Percentiles rank a stretch among this genome's conserved stretches.
phyloP scores from a whole-genome alignment of 2,797 vertebrate species.

The Lerista edwardsae region DNA sequence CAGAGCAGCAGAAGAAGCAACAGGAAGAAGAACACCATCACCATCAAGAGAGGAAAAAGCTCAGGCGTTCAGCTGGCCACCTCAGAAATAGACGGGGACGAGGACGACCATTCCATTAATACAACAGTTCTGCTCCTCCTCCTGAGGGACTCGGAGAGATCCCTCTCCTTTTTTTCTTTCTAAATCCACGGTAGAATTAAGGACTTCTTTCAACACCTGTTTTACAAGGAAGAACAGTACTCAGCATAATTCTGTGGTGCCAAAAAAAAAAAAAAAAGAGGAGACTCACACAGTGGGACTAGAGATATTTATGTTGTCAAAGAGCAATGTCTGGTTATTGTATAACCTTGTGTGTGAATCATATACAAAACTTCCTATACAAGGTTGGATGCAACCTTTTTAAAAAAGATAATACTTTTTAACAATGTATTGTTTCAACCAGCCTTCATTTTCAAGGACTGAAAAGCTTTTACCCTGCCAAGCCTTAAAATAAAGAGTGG shows the following conservation, averaged over 20 bases:
- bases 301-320: slow-evolving; percentile 30
- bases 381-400: neutral
- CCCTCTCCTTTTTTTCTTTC: slow-evolving; percentile 22
- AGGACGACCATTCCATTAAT: slow-evolving; percentile 70
- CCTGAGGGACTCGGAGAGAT: neutral
- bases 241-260: neutral
- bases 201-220: neutral
- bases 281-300: neutral
- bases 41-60: slow-evolving; percentile 88
- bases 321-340: slow-evolving; percentile 29
- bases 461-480: slow-evolving; percentile 18
- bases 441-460: slow-evolving; percentile 1
- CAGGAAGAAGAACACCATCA: slow-evolving; percentile 90
- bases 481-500: slow-evolving; percentile 7
- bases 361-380: neutral
- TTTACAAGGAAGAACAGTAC: slow-evolving; percentile 22
- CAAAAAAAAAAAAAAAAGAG: no score
- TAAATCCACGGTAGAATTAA: slow-evolving; percentile 12
- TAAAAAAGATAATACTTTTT: neutral
- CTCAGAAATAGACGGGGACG: slow-evolving; percentile 78
- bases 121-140: neutral
- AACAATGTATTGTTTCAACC: slow-evolving; percentile 9
- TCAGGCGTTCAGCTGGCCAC: slow-evolving; percentile 88
- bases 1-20: slow-evolving; percentile 87
- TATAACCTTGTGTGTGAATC: slow-evolving; percentile 18